Conservation (phyloP, 2,888 invertebrate genomes). For the Norana najaformis region DNA sequence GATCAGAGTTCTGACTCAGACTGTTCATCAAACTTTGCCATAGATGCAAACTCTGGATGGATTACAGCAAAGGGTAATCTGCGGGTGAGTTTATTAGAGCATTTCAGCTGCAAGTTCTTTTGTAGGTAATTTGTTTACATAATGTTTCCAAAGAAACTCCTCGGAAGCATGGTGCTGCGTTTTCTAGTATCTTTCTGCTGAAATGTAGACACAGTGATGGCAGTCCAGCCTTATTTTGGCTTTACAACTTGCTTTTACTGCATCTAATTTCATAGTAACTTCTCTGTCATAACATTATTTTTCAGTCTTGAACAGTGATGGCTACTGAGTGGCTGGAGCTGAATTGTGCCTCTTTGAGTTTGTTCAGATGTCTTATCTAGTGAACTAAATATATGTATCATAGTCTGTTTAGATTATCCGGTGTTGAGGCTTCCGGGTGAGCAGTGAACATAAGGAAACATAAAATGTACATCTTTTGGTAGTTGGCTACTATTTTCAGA, state of each 20-base stretch:
- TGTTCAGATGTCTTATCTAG: too few relatives aligned
- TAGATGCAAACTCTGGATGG: constrained; percentile 41
- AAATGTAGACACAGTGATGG: neutral
- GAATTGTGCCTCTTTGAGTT: too few relatives aligned
- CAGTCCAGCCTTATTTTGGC: neutral
- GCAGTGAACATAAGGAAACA: too few relatives aligned
- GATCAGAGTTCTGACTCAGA: neutral
- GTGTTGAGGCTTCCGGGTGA: too few relatives aligned
- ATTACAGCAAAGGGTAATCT: constrained; percentile 30
- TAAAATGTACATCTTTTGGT: too few relatives aligned
- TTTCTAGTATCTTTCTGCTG: neutral
- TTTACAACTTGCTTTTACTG: neutral
- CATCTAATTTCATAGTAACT: neutral
- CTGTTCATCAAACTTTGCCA: constrained; percentile 16
- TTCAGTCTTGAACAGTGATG: neutral
- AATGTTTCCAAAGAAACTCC: neutral
- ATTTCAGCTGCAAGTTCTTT: neutral
- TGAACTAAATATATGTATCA: too few relatives aligned
- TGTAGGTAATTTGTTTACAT: neutral
- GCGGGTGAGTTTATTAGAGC: neutral
- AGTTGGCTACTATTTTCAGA: too few relatives aligned
- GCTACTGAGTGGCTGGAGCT: too few relatives aligned
- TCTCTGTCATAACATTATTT: neutral
- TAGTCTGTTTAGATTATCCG: too few relatives aligned
- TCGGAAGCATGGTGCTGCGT: too few relatives aligned